These are phyloP conservation scores for Suricata suricatta DNA, from an alignment of 2,113 vertebrate species.

Conservation along the genomic window DNA sequence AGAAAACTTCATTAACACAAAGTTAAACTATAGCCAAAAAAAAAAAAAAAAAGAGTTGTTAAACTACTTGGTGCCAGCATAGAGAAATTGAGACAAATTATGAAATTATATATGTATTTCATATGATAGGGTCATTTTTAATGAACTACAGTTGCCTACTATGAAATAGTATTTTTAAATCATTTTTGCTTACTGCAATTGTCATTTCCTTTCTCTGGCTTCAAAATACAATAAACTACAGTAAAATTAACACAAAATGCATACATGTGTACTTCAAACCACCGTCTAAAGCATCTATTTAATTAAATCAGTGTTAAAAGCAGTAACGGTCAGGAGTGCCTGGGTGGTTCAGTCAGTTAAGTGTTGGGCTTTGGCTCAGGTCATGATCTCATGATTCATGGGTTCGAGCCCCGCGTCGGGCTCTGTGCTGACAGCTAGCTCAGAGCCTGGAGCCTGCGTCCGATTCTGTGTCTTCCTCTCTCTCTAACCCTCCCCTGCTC, in stretches of 20 bases:
- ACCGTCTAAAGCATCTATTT: background rate
- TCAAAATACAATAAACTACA: background rate
- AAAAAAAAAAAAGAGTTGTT: background rate
- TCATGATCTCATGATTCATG: too few species aligned
- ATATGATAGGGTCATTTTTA: conserved; percentile 3
- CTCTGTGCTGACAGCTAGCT: too few species aligned
- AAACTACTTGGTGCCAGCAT: background rate
- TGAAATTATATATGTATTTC: conserved; percentile 44
- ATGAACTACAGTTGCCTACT: background rate
- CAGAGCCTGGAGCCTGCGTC: too few species aligned
- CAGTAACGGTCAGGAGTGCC: background rate
- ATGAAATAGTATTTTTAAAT: background rate
- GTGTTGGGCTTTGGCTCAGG: too few species aligned
- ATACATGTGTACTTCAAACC: background rate
- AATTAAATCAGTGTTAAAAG: conserved; percentile 44
- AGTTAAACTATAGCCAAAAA: background rate
- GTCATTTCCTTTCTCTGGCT: background rate
- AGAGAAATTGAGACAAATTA: background rate
- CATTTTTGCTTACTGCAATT: background rate
- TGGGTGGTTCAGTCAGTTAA: too few species aligned
- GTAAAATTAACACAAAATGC: background rate
- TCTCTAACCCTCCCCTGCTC: too few species aligned
- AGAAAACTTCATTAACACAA: background rate
- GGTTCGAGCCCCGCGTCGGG: too few species aligned
- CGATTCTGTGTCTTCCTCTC: too few species aligned